Evolutionary conservation across 2,797 vertebrate genomes (phyloP).

Genomic region (Onychomys torridus): DNA sequence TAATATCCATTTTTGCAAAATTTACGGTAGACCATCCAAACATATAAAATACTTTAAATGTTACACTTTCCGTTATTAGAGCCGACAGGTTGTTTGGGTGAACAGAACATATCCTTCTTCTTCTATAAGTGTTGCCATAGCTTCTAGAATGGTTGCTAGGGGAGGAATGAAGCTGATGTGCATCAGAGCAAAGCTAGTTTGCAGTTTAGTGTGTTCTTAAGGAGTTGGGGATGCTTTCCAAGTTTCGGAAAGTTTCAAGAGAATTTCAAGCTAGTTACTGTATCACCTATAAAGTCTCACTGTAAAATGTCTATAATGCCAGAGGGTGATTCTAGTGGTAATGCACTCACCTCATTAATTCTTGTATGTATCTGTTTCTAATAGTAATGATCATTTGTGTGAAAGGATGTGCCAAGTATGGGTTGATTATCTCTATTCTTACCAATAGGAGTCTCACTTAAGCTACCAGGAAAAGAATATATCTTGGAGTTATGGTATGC

Average conservation of each 20-base stretch:
- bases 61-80: conserved; percentile 12
- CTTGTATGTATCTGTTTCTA: neutral
- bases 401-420: neutral
- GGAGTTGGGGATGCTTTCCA: conserved; percentile 18
- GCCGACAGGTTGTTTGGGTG: neutral
- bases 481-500: neutral
- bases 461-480: neutral
- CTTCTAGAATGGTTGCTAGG: neutral
- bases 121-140: neutral
- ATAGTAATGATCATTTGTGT: neutral
- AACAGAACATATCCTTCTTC: neutral
- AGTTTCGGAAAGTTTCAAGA: neutral
- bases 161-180: neutral
- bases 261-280: conserved; percentile 21
- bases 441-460: neutral
- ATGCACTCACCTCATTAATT: neutral
- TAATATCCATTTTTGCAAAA: neutral
- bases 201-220: neutral
- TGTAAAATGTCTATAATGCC: neutral
- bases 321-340: neutral
- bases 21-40: neutral
- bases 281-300: neutral
- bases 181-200: neutral
- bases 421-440: neutral
- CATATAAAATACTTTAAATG: conserved; percentile 4